Conservation (phyloP, 1,140 invertebrate species). For the Hormaphis cornu region DNA sequence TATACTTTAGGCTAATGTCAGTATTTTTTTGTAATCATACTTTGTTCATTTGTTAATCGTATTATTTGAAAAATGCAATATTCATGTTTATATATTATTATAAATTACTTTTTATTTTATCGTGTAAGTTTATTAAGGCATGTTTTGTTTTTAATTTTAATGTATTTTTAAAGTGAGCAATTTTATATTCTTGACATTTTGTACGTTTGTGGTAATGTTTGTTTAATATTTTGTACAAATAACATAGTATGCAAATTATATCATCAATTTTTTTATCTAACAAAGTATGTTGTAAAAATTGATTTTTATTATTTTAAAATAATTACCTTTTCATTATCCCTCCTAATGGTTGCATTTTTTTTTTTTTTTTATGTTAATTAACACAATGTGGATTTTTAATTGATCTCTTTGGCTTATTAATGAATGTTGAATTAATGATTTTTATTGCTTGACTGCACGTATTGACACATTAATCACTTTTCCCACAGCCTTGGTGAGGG, state of each 20-base stretch:
- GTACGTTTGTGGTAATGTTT: conserved; percentile 21
- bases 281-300: neutral
- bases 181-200: conserved; percentile 33
- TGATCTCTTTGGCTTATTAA: neutral
- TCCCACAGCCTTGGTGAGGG: conserved; percentile 22
- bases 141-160: conserved; percentile 1
- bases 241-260: conserved; percentile 8
- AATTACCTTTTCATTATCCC: neutral
- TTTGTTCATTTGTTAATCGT: neutral
- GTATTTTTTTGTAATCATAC: conserved; percentile 24
- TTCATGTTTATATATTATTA: neutral
- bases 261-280: conserved; percentile 12
- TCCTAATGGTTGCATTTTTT: neutral
- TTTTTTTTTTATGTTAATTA: neutral
- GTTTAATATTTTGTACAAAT: neutral
- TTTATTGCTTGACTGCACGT: conserved; percentile 11
- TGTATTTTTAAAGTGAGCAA: conserved; percentile 10
- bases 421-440: neutral
- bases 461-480: conserved; percentile 10
- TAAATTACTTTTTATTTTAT: conserved; percentile 20
- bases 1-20: conserved; percentile 10
- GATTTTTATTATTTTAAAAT: neutral
- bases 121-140: neutral
- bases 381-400: neutral
- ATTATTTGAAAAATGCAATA: neutral